phyloP scores from a whole-genome alignment of 1,140 invertebrate genomes.

The Macrotrachela quadricornifera region DNA sequence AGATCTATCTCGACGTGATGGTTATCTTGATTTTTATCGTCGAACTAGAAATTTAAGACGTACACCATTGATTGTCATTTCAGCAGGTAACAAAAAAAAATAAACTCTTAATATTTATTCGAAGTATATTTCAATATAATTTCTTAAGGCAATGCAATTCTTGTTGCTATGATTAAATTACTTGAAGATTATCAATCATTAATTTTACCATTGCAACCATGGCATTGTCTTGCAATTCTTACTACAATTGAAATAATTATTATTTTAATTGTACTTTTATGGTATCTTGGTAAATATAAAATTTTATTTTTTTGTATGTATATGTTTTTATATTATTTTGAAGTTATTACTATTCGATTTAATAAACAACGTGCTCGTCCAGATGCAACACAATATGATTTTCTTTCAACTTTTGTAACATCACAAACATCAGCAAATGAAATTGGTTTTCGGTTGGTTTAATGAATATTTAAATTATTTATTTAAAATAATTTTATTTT shows the following conservation, averaged over 20 bases:
- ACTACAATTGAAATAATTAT: constrained; percentile 11
- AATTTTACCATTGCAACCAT: neutral
- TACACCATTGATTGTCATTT: constrained; percentile 15
- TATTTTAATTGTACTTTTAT: constrained; percentile 11
- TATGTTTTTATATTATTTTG: constrained; percentile 5
- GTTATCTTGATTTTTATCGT: constrained; percentile 19
- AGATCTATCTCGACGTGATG: constrained; percentile 13
- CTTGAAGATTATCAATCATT: constrained; percentile 10
- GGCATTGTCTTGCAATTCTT: constrained; percentile 13
- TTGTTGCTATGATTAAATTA: constrained; percentile 12
- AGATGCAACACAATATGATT: constrained; percentile 17
- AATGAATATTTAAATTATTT: neutral
- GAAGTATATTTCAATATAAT: neutral
- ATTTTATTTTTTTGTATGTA: no score
- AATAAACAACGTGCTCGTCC: constrained; percentile 15
- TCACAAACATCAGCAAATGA: constrained; percentile 13
- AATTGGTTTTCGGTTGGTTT: constrained; percentile 16
- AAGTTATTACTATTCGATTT: constrained; percentile 14
- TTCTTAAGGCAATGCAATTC: constrained; percentile 13
- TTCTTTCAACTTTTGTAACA: constrained; percentile 16
- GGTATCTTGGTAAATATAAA: constrained; percentile 17
- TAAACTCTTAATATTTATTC: neutral
- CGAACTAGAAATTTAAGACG: constrained; percentile 15
- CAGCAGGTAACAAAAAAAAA: constrained; percentile 12
- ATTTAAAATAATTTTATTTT: constrained; percentile 9